These are phyloP conservation scores for Platyscapa corneri DNA, from an alignment of 1,140 invertebrate species.

Conservation along the genomic window DNA sequence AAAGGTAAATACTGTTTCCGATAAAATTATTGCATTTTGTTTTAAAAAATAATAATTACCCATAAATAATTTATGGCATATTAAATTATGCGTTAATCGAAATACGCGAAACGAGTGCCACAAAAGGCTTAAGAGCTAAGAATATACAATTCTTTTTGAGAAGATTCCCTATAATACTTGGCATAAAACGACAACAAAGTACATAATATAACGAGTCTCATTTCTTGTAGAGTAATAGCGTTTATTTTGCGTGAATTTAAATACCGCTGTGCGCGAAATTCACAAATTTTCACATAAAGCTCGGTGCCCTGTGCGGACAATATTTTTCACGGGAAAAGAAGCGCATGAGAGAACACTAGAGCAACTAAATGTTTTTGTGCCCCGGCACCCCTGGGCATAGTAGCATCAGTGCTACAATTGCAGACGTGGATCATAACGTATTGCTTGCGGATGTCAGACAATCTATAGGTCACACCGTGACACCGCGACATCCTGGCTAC, in stretches of 20 bases:
- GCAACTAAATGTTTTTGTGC: neutral
- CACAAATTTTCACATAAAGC: neutral
- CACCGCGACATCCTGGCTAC: no score
- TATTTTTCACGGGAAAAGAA: neutral
- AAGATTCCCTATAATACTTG: neutral
- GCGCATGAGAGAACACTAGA: neutral
- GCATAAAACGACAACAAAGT: neutral
- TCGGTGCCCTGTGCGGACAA: neutral
- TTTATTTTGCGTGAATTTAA: neutral
- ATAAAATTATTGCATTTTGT: no score
- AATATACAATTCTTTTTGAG: neutral
- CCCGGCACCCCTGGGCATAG: neutral
- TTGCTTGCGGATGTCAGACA: conserved; percentile 21
- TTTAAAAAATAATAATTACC: no score
- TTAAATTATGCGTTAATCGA: neutral
- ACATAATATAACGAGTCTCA: neutral
- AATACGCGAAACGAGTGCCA: neutral
- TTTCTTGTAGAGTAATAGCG: neutral
- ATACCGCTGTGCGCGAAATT: neutral
- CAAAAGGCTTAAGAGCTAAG: neutral
- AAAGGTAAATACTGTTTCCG: no score
- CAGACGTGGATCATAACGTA: neutral
- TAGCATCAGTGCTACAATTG: neutral
- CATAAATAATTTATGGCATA: neutral
- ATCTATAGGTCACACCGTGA: neutral